phyloP scores from a whole-genome alignment of 2,797 vertebrate genomes.

The Gobio occitaniae region DNA sequence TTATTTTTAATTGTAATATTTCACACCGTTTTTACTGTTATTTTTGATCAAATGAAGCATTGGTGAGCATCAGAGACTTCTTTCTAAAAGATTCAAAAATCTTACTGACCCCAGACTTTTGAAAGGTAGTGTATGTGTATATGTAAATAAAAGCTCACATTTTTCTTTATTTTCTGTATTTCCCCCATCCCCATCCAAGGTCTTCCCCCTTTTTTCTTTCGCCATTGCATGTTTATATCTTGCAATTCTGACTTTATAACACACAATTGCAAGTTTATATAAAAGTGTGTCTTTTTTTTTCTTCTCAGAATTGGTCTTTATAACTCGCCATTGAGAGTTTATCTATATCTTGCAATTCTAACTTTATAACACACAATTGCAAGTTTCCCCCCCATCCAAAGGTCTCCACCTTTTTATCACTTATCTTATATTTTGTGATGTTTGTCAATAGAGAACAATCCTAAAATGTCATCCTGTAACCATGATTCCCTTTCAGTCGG shows the following conservation, averaged over 20 bases:
- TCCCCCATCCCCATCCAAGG: not conserved
- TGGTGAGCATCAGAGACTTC: not conserved
- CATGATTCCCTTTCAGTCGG: no score
- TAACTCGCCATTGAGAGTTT: no score
- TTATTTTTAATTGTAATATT: not conserved
- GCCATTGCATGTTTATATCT: no score
- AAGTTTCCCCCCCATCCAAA: not conserved
- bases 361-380: no score
- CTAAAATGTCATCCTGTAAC: not conserved
- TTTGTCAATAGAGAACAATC: not conserved
- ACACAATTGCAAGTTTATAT: no score
- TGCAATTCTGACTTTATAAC: no score
- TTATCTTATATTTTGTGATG: not conserved
- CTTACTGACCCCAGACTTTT: no score
- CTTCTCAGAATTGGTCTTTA: no score
- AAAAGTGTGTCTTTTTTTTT: no score
- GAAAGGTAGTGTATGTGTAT: not conserved
- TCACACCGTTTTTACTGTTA: not conserved
- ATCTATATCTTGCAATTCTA: no score
- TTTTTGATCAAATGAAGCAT: not conserved
- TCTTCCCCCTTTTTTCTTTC: not conserved
- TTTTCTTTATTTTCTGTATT: not conserved
- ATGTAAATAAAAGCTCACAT: not conserved
- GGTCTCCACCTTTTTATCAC: not conserved
- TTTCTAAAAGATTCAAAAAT: not conserved